Base-by-base conservation (phyloP, 1,140 invertebrate species). In the Grapholita molesta region DNA sequence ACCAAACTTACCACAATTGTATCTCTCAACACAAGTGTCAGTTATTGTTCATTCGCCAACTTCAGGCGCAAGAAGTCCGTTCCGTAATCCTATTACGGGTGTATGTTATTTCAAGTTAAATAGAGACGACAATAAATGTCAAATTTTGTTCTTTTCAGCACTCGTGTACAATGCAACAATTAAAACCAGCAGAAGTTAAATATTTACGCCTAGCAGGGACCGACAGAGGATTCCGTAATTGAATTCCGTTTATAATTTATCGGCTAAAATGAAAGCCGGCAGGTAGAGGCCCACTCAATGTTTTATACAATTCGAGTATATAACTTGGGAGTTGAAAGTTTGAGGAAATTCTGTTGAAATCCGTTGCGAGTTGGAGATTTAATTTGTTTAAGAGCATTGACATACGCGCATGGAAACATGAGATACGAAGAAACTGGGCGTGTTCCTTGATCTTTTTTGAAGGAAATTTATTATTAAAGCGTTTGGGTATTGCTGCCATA, bases 381-480 rank as follows among this genome's bases (percentile, higher is more conserved):
- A 32, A 61, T 61, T 61, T 61, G 25, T 61, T 25, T 30, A 28
- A 61, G 55, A 61, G 7, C 25, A 57, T 61, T 61, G 55, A 61
- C 55, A 61, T 61, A 61, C 12, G 25, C 24, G 24, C 21, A 24
- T 24, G 21, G 24, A 21, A 21, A 48, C 2, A 48, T 48, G 2
- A 48, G n/a, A 48, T 15, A 48, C 42, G 18, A 48, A 8, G 1
- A 48, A 48, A 7, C 42, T 15, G 8, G 15, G 7, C 2, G 7
- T 30, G 7, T 4, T 30, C 28, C 28, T 3, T n/a, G 7, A 30
- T 30, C 28, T 30, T 30, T 30, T 30, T 4, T 7, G 28, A 30
- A 4, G 28, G 28, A 3, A 4, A 7, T 30, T 7, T 30, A 30
- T 4, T 30, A 30, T 30, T 30, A 7, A 30, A 30, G 7, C 28